phyloP scores from a whole-genome alignment of 2,888 invertebrate genomes.

The Molorchus minor region DNA sequence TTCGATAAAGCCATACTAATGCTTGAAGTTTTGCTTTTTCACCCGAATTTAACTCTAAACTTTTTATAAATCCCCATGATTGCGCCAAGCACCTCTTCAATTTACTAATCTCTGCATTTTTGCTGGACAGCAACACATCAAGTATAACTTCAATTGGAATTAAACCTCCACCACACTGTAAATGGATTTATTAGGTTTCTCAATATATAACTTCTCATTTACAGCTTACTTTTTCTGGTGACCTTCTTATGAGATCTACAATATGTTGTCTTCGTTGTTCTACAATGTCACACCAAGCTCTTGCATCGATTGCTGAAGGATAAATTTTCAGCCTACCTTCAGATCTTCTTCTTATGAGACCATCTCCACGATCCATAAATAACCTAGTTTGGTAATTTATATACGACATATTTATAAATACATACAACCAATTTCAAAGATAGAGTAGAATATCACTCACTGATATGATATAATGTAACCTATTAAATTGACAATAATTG shows the following conservation, averaged over 20 bases:
- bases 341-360: conserved; percentile 43
- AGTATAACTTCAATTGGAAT: conserved; percentile 2
- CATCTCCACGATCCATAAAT: conserved; percentile 43
- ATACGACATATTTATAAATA: conserved; percentile 49
- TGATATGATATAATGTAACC: not conserved
- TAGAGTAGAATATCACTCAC: no score
- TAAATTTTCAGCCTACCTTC: conserved; percentile 68
- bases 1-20: not conserved
- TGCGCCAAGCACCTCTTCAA: not conserved
- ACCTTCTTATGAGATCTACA: conserved; percentile 56
- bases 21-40: not conserved
- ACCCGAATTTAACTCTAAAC: not conserved
- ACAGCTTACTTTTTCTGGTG: not conserved
- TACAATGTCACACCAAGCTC: conserved; percentile 67
- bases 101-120: not conserved
- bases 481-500: not conserved
- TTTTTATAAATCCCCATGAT: conserved; percentile 6
- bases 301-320: conserved; percentile 66
- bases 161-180: conserved; percentile 5
- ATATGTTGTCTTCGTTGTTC: conserved; percentile 68
- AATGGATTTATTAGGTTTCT: not conserved
- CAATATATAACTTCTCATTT: no score
- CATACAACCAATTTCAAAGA: no score
- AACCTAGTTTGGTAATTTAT: conserved; percentile 52
- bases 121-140: not conserved